A percentile compares a stretch with the other conserved stretches of the same genome.
Evolutionary conservation across 2,888 invertebrate genomes (phyloP).

Genomic region (Dermolepida albohirtum): DNA sequence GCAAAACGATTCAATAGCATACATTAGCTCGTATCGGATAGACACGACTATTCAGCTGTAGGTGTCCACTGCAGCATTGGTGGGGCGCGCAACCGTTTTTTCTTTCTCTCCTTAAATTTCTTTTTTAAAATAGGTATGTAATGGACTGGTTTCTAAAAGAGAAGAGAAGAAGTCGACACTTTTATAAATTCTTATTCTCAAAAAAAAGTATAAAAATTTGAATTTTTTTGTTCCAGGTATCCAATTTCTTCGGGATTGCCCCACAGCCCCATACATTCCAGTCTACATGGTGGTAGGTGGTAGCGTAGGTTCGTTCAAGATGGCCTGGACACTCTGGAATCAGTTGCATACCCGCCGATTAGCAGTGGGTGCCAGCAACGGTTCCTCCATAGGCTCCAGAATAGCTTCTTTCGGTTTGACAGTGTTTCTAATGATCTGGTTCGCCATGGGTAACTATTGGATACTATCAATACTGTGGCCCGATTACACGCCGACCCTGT

Average conservation of each 20-base stretch:
- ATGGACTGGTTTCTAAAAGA: too few species aligned
- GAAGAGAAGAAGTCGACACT: too few species aligned
- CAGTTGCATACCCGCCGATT: conserved; percentile 73
- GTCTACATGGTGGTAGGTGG: conserved; percentile 89
- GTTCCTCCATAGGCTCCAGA: conserved; percentile 69
- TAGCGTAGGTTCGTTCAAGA: conserved; percentile 77
- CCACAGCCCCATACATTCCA: conserved; percentile 80
- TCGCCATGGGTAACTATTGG: conserved; percentile 75
- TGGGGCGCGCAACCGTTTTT: too few species aligned
- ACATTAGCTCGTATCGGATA: too few species aligned
- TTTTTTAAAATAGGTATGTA: too few species aligned
- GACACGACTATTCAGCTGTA: too few species aligned
- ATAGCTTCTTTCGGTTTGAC: conserved; percentile 76
- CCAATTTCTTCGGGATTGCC: conserved; percentile 83
- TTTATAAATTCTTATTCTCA: too few species aligned
- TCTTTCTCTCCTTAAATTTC: too few species aligned
- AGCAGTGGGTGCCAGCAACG: conserved; percentile 63
- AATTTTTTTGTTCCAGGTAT: conserved; percentile 70
- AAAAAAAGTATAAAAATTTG: too few species aligned
- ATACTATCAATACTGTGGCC: conserved; percentile 82
- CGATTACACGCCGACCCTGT: conserved; percentile 76
- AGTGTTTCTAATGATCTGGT: conserved; percentile 79
- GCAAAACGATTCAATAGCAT: too few species aligned
- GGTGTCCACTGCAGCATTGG: too few species aligned
- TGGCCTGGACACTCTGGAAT: conserved; percentile 75